A percentile compares a stretch with the other conserved stretches of the same genome.
Evolutionary conservation across 2,888 invertebrate species (phyloP).

Genomic region (Furcula furcula): DNA sequence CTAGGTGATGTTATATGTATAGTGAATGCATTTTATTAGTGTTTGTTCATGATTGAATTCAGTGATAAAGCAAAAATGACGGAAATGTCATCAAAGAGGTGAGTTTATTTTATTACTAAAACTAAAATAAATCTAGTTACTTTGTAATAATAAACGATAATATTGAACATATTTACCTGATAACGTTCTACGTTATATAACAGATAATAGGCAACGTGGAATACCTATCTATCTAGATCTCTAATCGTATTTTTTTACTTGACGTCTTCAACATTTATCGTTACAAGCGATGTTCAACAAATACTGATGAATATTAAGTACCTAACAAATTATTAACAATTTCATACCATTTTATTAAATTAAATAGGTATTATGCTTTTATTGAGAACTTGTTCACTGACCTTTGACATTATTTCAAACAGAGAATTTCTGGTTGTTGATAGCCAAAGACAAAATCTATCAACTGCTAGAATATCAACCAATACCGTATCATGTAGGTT

Average conservation of each 20-base stretch:
- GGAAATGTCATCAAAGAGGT: slow-evolving; percentile 77
- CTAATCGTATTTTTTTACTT: slow-evolving; percentile 3
- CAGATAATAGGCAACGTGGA: slow-evolving; percentile 1
- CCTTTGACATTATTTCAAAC: slow-evolving; percentile 29
- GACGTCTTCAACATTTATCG: slow-evolving; percentile 9
- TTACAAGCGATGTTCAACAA: too few relatives aligned
- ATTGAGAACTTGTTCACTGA: slow-evolving; percentile 14
- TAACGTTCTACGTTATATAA: slow-evolving; percentile 14
- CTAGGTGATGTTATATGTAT: slow-evolving; percentile 27
- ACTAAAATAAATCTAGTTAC: neutral
- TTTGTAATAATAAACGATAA: neutral
- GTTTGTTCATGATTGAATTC: slow-evolving; percentile 34
- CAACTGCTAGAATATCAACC: slow-evolving; percentile 6
- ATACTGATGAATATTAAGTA: too few relatives aligned
- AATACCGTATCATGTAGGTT: too few relatives aligned
- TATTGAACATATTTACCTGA: slow-evolving; percentile 15
- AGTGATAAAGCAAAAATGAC: slow-evolving; percentile 62
- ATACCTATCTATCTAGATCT: slow-evolving; percentile 5
- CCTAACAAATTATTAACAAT: neutral
- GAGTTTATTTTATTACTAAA: slow-evolving; percentile 33
- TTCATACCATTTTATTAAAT: neutral
- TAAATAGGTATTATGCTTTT: neutral
- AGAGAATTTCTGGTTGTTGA: slow-evolving; percentile 23
- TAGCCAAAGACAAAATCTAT: slow-evolving; percentile 25
- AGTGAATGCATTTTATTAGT: slow-evolving; percentile 50